Conservation (phyloP, 2,888 invertebrate species). For the Hyposoter dolosus region DNA sequence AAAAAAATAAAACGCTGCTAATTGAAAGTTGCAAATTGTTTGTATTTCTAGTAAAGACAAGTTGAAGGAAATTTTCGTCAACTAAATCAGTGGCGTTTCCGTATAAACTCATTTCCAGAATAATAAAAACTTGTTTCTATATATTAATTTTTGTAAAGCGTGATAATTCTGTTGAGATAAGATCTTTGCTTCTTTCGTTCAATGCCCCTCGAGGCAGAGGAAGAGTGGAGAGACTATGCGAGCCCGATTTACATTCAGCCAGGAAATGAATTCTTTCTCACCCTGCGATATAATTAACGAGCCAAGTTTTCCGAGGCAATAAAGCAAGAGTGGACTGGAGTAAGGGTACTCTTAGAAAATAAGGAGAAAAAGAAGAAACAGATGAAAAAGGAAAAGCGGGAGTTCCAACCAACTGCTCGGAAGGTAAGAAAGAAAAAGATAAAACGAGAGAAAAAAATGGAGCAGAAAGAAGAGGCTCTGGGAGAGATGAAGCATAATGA, state of each 20-base stretch:
- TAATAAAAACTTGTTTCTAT: background rate
- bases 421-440: background rate
- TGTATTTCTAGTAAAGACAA: background rate
- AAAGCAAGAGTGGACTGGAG: slow-evolving; percentile 65
- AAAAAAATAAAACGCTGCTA: too few species aligned
- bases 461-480: slow-evolving; percentile 11
- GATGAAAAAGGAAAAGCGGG: background rate
- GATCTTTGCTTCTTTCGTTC: slow-evolving; percentile 10
- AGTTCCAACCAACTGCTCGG: background rate
- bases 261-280: slow-evolving; percentile 72
- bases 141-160: background rate
- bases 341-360: slow-evolving; percentile 35
- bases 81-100: background rate
- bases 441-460: background rate
- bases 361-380: background rate
- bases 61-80: background rate
- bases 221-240: slow-evolving; percentile 16
- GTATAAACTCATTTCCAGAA: background rate
- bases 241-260: slow-evolving; percentile 70
- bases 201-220: slow-evolving; percentile 42
- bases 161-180: slow-evolving; percentile 15
- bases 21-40: too few species aligned
- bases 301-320: slow-evolving; percentile 73
- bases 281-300: slow-evolving; percentile 73
- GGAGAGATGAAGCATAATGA: slow-evolving; percentile 43